A percentile compares a stretch with the other conserved stretches of the same genome.
These are phyloP conservation scores for Pseudochirops corinnae DNA, from an alignment of 2,797 vertebrate species.

Conservation along the genomic window DNA sequence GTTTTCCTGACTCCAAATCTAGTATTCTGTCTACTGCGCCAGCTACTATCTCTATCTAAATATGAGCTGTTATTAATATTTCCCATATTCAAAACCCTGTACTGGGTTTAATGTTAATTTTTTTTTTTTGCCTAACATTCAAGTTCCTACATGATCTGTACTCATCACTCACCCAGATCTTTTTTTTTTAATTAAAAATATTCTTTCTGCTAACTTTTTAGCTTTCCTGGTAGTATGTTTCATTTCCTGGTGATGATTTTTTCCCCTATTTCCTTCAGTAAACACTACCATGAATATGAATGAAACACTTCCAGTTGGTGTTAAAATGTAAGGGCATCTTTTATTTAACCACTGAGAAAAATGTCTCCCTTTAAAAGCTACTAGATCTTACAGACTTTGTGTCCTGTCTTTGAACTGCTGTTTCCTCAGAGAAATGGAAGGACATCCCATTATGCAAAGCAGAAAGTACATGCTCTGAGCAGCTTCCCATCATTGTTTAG, in stretches of 20 bases:
- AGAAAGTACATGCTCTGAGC: slow-evolving; percentile 76
- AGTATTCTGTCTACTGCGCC: neutral
- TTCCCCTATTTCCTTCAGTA: slow-evolving; percentile 3
- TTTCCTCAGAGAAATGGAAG: slow-evolving; percentile 76
- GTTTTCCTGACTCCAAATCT: neutral
- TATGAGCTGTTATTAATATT: neutral
- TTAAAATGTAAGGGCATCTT: slow-evolving; percentile 23
- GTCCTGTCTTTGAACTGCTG: slow-evolving; percentile 79
- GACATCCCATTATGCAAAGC: slow-evolving; percentile 76
- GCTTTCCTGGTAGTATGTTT: neutral
- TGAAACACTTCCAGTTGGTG: slow-evolving; percentile 52
- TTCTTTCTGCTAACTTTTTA: slow-evolving; percentile 6
- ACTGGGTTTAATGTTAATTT: neutral
- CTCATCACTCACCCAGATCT: neutral
- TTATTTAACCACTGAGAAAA: slow-evolving; percentile 45
- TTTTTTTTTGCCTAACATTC: neutral
- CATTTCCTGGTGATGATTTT: slow-evolving; percentile 14
- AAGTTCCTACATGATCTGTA: neutral
- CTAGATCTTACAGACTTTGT: slow-evolving; percentile 74
- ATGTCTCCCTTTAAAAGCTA: slow-evolving; percentile 61
- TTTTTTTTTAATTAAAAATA: slow-evolving; percentile 6
- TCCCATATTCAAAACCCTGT: neutral
- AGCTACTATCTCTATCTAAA: neutral
- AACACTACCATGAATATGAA: slow-evolving; percentile 32
- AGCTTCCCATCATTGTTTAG: slow-evolving; percentile 86